These are phyloP conservation scores for Otis tarda DNA, from an alignment of 2,113 vertebrate genomes.

Conservation along the genomic window DNA sequence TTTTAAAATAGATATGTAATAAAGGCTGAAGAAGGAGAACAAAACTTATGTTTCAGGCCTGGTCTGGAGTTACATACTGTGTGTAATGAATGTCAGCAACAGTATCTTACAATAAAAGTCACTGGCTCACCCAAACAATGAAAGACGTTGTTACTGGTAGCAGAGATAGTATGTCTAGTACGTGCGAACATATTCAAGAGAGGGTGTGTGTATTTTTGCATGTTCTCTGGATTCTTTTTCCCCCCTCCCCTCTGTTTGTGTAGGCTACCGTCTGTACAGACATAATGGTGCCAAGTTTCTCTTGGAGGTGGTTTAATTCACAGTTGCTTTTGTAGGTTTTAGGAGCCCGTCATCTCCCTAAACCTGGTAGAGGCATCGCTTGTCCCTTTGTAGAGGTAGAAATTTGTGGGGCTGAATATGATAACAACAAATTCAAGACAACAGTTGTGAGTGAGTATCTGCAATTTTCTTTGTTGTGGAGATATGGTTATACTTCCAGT, in stretches of 20 bases:
- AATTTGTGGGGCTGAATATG: conserved; percentile 86
- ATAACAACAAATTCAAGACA: conserved; percentile 92
- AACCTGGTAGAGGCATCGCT: conserved; percentile 87
- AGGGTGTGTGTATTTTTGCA: not conserved
- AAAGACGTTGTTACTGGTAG: not conserved
- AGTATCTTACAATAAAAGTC: not conserved
- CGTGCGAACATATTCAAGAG: not conserved
- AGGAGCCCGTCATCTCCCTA: conserved; percentile 93
- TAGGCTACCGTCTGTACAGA: not conserved
- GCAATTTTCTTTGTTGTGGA: not conserved
- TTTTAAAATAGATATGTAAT: not conserved
- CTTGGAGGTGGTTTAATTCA: not conserved
- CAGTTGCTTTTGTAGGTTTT: conserved; percentile 80
- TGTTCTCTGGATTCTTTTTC: not conserved
- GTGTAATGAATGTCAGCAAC: not conserved
- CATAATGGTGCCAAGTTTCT: not conserved
- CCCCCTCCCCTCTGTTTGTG: not conserved
- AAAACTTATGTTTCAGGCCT: not conserved
- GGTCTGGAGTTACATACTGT: not conserved
- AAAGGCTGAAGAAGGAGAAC: not conserved
- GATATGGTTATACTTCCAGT: not conserved
- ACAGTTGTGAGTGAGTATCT: conserved; percentile 84
- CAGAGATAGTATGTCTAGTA: not conserved
- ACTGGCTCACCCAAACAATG: not conserved
- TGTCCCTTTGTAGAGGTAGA: conserved; percentile 97